These are phyloP conservation scores for Penaeus japonicus DNA, from an alignment of 1,140 invertebrate genomes.

Conservation along the genomic window DNA sequence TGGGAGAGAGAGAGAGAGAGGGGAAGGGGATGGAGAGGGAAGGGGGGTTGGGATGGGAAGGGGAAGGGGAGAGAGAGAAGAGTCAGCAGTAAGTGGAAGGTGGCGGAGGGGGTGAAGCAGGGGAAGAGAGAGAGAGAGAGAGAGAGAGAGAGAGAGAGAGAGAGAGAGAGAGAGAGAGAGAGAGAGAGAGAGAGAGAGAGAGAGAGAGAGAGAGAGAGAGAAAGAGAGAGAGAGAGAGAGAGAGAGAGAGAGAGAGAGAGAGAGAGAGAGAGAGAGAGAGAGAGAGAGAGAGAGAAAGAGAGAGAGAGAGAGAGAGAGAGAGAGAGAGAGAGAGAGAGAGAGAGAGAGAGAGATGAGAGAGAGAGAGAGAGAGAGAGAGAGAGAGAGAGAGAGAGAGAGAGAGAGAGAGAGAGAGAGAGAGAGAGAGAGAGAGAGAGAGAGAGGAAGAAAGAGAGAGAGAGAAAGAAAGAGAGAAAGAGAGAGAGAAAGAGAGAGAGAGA, in stretches of 20 bases:
- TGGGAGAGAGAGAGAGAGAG: not conserved
- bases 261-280: not conserved
- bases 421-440: constrained; percentile 3
- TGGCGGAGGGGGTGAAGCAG: not conserved
- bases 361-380: constrained; percentile 36
- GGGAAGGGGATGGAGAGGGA: not conserved
- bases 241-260: not conserved
- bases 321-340: not conserved
- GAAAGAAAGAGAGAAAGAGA: constrained; percentile 3
- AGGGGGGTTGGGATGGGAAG: not conserved
- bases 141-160: not conserved
- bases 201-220: not conserved
- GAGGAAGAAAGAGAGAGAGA: not conserved
- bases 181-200: not conserved
- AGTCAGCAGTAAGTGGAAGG: not conserved
- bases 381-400: constrained; percentile 36
- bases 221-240: not conserved
- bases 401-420: not conserved
- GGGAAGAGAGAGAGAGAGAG: not conserved
- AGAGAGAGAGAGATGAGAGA: constrained; percentile 31
- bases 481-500: not conserved
- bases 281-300: not conserved
- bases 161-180: not conserved
- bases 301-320: not conserved
- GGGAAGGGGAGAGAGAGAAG: too few relatives aligned